These are phyloP conservation scores for Drosophila takahashii DNA, from an alignment of 1,140 invertebrate species.

Conservation along the genomic window DNA sequence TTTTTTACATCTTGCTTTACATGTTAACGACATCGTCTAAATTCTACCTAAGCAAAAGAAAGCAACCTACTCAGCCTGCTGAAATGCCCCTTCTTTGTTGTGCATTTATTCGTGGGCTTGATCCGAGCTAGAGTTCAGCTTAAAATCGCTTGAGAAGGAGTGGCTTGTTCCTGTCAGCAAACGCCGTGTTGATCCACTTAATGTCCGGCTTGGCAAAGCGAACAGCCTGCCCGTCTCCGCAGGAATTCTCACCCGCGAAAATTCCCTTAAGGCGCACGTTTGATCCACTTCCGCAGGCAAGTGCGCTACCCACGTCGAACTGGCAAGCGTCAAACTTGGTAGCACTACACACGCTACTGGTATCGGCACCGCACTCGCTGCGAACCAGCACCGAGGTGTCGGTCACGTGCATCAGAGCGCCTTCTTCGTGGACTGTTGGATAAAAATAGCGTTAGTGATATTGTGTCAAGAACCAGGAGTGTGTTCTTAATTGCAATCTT, in stretches of 20 bases:
- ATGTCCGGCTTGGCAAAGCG: slow-evolving; percentile 81
- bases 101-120: background rate
- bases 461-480: too few species aligned
- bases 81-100: background rate
- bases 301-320: slow-evolving; percentile 91
- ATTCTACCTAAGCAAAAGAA: too few species aligned
- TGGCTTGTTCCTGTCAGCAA: slow-evolving; percentile 73
- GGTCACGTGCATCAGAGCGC: slow-evolving; percentile 90
- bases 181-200: slow-evolving; percentile 79
- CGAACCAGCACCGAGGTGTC: slow-evolving; percentile 86
- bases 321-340: slow-evolving; percentile 86
- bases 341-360: slow-evolving; percentile 85
- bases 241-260: slow-evolving; percentile 90
- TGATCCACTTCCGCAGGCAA: slow-evolving; percentile 90
- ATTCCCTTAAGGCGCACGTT: slow-evolving; percentile 90
- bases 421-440: slow-evolving; percentile 87
- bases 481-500: too few species aligned
- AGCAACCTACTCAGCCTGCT: background rate
- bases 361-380: slow-evolving; percentile 68
- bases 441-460: too few species aligned
- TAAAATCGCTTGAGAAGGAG: slow-evolving; percentile 72
- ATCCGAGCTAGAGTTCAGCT: background rate
- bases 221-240: slow-evolving; percentile 75
- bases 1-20: too few species aligned
- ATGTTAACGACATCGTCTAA: too few species aligned